These are phyloP conservation scores for Eupithecia dodoneata DNA, from an alignment of 2,888 invertebrate genomes.

Conservation along the genomic window DNA sequence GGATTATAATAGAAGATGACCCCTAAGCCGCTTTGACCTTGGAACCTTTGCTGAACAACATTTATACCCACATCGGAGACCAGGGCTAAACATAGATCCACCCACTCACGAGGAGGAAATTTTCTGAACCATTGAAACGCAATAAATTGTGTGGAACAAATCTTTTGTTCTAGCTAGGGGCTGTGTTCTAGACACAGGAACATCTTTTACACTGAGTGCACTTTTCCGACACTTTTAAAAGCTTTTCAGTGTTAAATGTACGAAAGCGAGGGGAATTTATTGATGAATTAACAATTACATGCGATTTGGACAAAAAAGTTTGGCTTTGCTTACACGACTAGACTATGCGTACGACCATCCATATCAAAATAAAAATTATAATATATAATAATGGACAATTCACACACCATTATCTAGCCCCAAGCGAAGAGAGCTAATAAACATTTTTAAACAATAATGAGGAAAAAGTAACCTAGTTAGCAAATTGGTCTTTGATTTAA, in stretches of 20 bases:
- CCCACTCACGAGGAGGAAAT: constrained; percentile 53
- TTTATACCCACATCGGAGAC: constrained; percentile 46
- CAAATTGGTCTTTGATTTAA: not conserved
- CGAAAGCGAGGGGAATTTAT: not conserved
- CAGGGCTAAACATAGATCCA: constrained; percentile 61
- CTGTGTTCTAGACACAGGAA: constrained; percentile 21
- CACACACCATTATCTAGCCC: no score
- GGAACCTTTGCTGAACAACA: constrained; percentile 40
- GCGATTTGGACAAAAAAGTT: not conserved
- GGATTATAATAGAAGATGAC: no score
- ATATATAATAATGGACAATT: no score
- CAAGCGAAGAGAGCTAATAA: not conserved
- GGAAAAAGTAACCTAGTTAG: not conserved
- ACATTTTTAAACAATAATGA: not conserved
- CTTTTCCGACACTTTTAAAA: not conserved
- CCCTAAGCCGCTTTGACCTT: constrained; percentile 31
- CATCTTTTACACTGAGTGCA: constrained; percentile 3
- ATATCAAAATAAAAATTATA: not conserved
- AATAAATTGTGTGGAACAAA: constrained; percentile 49
- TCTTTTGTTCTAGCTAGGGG: constrained; percentile 26
- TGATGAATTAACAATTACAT: not conserved
- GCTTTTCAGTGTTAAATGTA: not conserved
- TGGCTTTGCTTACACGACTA: not conserved
- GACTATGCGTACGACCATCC: not conserved
- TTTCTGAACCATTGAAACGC: constrained; percentile 57